Percentiles rank a stretch among this genome's conserved stretches.
Conservation (phyloP, 2,888 invertebrate species). For the Lithosia quadra region DNA sequence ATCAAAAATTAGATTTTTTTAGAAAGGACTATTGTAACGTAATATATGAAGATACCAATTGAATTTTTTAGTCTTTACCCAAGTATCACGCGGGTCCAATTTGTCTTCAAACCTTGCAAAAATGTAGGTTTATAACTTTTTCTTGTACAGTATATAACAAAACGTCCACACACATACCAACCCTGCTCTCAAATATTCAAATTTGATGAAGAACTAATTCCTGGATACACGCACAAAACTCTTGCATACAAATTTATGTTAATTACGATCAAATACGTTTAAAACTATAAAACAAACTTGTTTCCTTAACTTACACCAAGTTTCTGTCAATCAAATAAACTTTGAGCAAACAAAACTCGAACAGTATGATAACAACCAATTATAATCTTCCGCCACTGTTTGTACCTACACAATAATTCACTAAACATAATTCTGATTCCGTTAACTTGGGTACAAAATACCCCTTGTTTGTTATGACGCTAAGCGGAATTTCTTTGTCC, state of each 20-base stretch:
- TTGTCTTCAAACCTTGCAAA: not conserved
- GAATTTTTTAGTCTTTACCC: no score
- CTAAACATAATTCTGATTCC: slow-evolving; percentile 53
- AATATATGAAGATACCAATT: no score
- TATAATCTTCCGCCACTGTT: slow-evolving; percentile 21
- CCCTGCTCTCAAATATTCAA: not conserved
- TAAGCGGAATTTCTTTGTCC: slow-evolving; percentile 51
- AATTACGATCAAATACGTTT: not conserved
- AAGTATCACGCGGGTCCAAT: no score
- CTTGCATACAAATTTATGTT: slow-evolving; percentile 5
- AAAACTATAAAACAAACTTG: not conserved
- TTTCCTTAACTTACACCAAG: slow-evolving; percentile 6
- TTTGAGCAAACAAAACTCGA: slow-evolving; percentile 16
- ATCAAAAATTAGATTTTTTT: no score
- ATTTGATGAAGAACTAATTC: not conserved
- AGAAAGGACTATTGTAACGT: no score
- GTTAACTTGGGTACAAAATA: slow-evolving; percentile 47
- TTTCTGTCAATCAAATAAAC: slow-evolving; percentile 19
- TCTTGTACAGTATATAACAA: not conserved
- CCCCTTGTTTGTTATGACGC: slow-evolving; percentile 40
- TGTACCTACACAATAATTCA: slow-evolving; percentile 47
- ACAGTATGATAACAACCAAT: slow-evolving; percentile 19
- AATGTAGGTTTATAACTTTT: not conserved
- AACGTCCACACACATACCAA: not conserved
- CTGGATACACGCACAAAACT: not conserved